phyloP scores from a whole-genome alignment of 2,113 vertebrate species.

The Salvelinus alpinus region DNA sequence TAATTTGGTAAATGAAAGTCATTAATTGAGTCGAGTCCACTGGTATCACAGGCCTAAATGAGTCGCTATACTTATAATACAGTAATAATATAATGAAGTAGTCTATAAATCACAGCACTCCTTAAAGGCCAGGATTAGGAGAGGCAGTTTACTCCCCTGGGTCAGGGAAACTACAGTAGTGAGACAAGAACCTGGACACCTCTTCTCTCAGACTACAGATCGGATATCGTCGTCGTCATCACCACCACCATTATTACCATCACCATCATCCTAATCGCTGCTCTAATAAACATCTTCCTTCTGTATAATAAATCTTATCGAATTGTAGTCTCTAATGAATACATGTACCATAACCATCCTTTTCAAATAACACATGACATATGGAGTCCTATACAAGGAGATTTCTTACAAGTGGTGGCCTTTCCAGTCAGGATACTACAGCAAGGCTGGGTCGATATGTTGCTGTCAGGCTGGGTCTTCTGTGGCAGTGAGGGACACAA shows the following conservation, averaged over 20 bases:
- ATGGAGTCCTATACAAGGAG: neutral
- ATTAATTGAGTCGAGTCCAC: too few relatives aligned
- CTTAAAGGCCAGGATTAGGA: too few relatives aligned
- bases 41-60: too few relatives aligned
- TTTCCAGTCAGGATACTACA: conserved; percentile 90
- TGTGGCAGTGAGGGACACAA: conserved; percentile 53
- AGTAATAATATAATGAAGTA: too few relatives aligned
- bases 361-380: too few relatives aligned
- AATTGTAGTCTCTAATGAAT: too few relatives aligned
- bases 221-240: neutral
- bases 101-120: too few relatives aligned
- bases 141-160: conserved; percentile 75
- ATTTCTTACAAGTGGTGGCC: conserved; percentile 90
- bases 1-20: too few relatives aligned
- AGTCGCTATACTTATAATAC: too few relatives aligned
- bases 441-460: conserved; percentile 74
- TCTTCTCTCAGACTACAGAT: conserved; percentile 81
- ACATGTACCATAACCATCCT: too few relatives aligned
- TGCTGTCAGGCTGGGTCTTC: conserved; percentile 86
- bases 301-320: too few relatives aligned
- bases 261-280: neutral
- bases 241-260: neutral
- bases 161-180: conserved; percentile 79
- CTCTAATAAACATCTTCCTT: neutral
- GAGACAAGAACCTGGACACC: conserved; percentile 84